These are phyloP conservation scores for Tupiocoris notatus DNA, from an alignment of 2,888 invertebrate species.

Conservation along the genomic window DNA sequence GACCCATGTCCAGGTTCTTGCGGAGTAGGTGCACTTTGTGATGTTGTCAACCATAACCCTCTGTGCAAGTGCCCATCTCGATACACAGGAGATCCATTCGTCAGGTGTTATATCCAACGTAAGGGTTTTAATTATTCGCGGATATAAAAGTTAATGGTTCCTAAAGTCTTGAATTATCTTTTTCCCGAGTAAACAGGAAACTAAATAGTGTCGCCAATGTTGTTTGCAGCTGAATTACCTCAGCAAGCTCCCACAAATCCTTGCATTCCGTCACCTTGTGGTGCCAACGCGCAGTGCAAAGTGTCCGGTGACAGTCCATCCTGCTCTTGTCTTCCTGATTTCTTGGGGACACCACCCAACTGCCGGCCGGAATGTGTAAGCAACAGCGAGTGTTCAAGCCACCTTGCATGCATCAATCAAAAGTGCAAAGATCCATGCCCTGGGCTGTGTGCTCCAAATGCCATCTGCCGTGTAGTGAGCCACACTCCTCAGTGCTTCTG, in stretches of 20 bases:
- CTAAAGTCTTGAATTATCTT: too few species aligned
- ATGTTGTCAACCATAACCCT: slow-evolving; percentile 75
- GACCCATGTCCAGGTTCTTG: slow-evolving; percentile 82
- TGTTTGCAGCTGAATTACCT: slow-evolving; percentile 36
- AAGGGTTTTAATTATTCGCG: too few species aligned
- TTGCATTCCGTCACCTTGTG: slow-evolving; percentile 70
- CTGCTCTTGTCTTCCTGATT: slow-evolving; percentile 68
- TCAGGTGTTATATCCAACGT: slow-evolving; percentile 61
- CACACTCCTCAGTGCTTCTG: slow-evolving; percentile 66
- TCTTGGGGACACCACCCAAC: slow-evolving; percentile 65
- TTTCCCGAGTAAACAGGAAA: too few species aligned
- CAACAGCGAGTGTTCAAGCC: slow-evolving; percentile 68
- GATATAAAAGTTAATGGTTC: too few species aligned
- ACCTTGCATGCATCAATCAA: slow-evolving; percentile 65
- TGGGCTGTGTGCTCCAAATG: slow-evolving; percentile 70
- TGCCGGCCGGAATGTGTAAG: slow-evolving; percentile 73
- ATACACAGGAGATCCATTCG: slow-evolving; percentile 78
- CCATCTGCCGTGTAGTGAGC: slow-evolving; percentile 70
- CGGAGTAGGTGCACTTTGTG: slow-evolving; percentile 75
- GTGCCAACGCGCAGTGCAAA: slow-evolving; percentile 76
- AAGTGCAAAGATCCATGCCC: slow-evolving; percentile 74
- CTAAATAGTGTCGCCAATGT: neutral
- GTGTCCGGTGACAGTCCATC: slow-evolving; percentile 68
- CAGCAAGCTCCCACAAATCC: slow-evolving; percentile 32
- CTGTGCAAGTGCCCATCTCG: slow-evolving; percentile 75